Percentiles rank a stretch among this genome's conserved stretches.
These are phyloP conservation scores for Caprella mutica DNA, from an alignment of 2,888 invertebrate genomes.

Conservation along the genomic window DNA sequence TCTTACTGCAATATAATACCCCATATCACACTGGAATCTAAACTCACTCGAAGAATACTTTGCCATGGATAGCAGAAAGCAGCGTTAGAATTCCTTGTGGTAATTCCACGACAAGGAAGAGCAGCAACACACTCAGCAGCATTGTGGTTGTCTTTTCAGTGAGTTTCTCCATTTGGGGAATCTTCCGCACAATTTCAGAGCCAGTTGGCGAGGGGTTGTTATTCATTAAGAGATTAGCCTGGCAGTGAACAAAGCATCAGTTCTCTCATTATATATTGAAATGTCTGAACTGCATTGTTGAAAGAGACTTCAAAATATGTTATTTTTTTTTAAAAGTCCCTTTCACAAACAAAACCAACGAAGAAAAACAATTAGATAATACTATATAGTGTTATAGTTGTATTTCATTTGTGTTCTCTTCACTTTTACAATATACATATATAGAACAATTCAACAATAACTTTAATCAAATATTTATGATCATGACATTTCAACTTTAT, in stretches of 20 bases:
- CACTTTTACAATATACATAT: too few relatives aligned
- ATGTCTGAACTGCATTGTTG: neutral
- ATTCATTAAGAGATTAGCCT: constrained; percentile 27
- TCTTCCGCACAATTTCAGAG: constrained; percentile 17
- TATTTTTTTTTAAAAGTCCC: too few relatives aligned
- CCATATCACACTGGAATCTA: neutral
- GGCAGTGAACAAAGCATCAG: neutral
- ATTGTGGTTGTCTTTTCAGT: constrained; percentile 33
- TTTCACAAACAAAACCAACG: too few relatives aligned
- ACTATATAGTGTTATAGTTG: too few relatives aligned
- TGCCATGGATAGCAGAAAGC: constrained; percentile 62
- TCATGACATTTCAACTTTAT: too few relatives aligned
- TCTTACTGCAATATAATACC: neutral
- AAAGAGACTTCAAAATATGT: too few relatives aligned
- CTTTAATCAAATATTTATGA: too few relatives aligned
- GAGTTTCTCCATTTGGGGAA: constrained; percentile 25
- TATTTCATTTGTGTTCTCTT: too few relatives aligned
- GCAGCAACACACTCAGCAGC: constrained; percentile 32
- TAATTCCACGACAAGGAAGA: constrained; percentile 35
- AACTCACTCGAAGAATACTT: constrained; percentile 55
- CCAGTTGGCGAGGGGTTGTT: constrained; percentile 10
- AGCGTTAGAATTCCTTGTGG: constrained; percentile 52
- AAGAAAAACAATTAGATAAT: too few relatives aligned
- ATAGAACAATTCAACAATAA: too few relatives aligned
- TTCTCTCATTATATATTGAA: neutral